phyloP scores from a whole-genome alignment of 2,113 vertebrate genomes.

The Pluvialis apricaria region DNA sequence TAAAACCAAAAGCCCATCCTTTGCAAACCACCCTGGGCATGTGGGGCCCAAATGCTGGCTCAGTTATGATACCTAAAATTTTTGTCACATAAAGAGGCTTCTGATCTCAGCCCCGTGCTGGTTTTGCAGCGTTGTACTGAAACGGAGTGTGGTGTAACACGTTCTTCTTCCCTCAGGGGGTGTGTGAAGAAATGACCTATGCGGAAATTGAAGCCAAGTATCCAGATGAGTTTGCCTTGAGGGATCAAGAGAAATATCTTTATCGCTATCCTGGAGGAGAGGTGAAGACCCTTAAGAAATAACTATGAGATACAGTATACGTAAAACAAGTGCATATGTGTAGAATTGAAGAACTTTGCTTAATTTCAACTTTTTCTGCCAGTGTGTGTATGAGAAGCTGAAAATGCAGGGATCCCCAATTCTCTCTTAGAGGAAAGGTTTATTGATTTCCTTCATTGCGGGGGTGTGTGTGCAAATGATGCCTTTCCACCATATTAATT shows the following conservation, averaged over 20 bases:
- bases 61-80: accelerated
- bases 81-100: accelerated
- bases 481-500: accelerated
- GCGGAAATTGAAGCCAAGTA: slow-evolving; percentile 87
- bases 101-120: neutral
- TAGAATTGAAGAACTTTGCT: neutral
- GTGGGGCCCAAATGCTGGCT: too few species aligned
- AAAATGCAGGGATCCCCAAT: accelerated
- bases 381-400: accelerated
- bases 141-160: neutral
- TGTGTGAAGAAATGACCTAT: slow-evolving; percentile 97
- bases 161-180: slow-evolving; percentile 76
- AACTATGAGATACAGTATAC: accelerated
- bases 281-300: slow-evolving; percentile 66
- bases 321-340: accelerated
- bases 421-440: neutral
- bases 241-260: slow-evolving; percentile 96
- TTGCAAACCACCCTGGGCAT: neutral
- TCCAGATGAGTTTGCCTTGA: slow-evolving; percentile 93
- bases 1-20: neutral
- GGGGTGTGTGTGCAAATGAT: neutral
- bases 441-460: neutral
- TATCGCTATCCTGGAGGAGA: slow-evolving; percentile 98
- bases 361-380: neutral
- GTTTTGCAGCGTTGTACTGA: accelerated